Evolutionary conservation across 2,888 invertebrate genomes (phyloP), one percentile per base, ranked within the genome.

Genomic region (Agrotis segetum): DNA sequence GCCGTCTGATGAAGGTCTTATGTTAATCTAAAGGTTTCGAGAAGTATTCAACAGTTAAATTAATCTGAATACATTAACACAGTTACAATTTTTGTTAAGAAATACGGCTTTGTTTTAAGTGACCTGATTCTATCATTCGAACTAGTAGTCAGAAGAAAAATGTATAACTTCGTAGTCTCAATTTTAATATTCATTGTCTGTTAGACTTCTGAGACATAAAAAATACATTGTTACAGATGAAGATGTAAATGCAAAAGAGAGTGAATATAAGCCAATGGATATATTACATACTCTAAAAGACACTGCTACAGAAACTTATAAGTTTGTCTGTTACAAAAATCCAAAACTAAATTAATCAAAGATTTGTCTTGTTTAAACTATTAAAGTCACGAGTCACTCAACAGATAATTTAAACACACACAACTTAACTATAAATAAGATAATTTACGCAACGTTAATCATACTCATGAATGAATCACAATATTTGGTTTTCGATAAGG

Each of bases 401-500:
- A 50, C 29, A 56, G 17, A 61, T 56, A 24, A 71, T 40, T 24
- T 46, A 0, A 29, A 62, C 17, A 55, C 24, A 11, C 16, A 50
- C 29, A 70, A n/a, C 17, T 50, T 17, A 71, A 34, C 3, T 24
- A 14, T 44, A 55, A 44, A 50, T 49, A 72, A 59, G 44, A 66
- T 67, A 24, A 67, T 61, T 81, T 60, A 67, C 17, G 19, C 49
- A 62, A 67, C 11, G 5, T 50, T 64, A 58, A 64, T 60, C 59
- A 65, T 24, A 53, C 56, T 11, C 53, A 40, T 63, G 52, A 65
- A 60, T 75, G 62, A 78, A 71, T 47, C 68, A 53, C 63, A 80
- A 76, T 72, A 83, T 81, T 76, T 83, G 58, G 52, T 69, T 76
- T 69, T 21, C 21, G 77, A 83, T 81, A 81, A 80, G 56, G 11